These are phyloP conservation scores for Scaptomyza hsui DNA, from an alignment of 1,140 invertebrate species.

Conservation along the genomic window DNA sequence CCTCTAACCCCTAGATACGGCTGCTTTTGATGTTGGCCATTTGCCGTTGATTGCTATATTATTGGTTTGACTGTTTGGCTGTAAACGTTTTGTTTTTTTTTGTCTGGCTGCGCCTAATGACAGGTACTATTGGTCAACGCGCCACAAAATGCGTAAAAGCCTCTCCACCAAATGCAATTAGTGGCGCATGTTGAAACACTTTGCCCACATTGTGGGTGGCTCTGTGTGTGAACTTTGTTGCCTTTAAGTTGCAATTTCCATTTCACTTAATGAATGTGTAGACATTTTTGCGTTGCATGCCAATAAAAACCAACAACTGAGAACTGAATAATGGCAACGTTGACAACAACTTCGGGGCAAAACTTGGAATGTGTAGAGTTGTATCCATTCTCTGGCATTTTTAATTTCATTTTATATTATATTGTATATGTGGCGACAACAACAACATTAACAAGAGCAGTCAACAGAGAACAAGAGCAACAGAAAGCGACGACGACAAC, in stretches of 20 bases:
- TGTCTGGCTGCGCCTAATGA: conserved; percentile 58
- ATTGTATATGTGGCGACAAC: conserved; percentile 33
- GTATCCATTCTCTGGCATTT: conserved; percentile 53
- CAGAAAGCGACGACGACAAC: conserved; percentile 44
- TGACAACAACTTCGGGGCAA: conserved; percentile 35
- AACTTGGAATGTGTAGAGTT: conserved; percentile 15
- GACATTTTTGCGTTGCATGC: conserved; percentile 49
- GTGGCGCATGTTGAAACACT: conserved; percentile 50
- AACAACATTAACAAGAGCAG: conserved; percentile 8
- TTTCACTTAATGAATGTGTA: conserved; percentile 61
- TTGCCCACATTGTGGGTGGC: conserved; percentile 20
- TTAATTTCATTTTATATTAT: conserved; percentile 72
- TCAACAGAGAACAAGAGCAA: conserved; percentile 15
- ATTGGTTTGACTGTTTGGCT: conserved; percentile 71
- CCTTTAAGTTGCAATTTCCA: conserved; percentile 28
- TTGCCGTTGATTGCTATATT: conserved; percentile 71
- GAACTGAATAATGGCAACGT: conserved; percentile 29
- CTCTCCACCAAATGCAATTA: conserved; percentile 72
- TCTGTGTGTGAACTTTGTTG: conserved; percentile 31
- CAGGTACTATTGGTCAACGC: conserved; percentile 56
- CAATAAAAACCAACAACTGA: conserved; percentile 40
- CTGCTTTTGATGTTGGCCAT: conserved; percentile 3
- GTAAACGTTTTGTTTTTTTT: conserved; percentile 40
- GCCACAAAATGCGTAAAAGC: conserved; percentile 41
- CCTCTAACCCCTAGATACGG: not conserved